A percentile compares a stretch with the other conserved stretches of the same genome.
These are phyloP conservation scores for Ennomos fuscantarius DNA, from an alignment of 2,888 invertebrate species.

Conservation along the genomic window DNA sequence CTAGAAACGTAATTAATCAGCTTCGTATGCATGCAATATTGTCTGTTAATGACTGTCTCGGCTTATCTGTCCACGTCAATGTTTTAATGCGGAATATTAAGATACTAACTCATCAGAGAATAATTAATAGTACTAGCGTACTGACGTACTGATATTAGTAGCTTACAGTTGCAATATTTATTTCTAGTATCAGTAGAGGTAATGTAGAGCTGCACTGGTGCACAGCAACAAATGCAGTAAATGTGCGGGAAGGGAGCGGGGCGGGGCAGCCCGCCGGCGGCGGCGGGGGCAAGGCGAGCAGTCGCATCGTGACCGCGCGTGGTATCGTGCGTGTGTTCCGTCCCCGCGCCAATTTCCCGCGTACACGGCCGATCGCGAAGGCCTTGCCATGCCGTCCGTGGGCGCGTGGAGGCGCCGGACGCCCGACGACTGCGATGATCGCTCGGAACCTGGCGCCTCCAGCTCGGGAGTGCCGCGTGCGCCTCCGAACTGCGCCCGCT, in stretches of 20 bases:
- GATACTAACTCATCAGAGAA: too few relatives aligned
- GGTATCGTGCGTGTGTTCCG: conserved; percentile 40
- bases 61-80: too few relatives aligned
- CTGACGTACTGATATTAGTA: too few relatives aligned
- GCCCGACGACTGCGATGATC: conserved; percentile 78
- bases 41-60: too few relatives aligned
- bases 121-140: too few relatives aligned
- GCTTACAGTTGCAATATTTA: too few relatives aligned
- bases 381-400: conserved; percentile 74
- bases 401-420: conserved; percentile 79
- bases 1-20: too few relatives aligned
- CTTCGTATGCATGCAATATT: too few relatives aligned
- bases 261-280: conserved; percentile 56
- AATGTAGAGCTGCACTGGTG: conserved; percentile 48
- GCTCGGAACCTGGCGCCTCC: conserved; percentile 78
- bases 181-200: too few relatives aligned
- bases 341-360: conserved; percentile 76
- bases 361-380: conserved; percentile 59
- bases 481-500: conserved; percentile 96
- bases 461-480: conserved; percentile 89
- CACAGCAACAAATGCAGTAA: conserved; percentile 78
- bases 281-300: conserved; percentile 55
- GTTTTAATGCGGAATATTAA: too few relatives aligned
- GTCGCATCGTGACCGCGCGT: conserved; percentile 76
- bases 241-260: conserved; percentile 60